Conservation (phyloP, 2,888 invertebrate species). For the Cinara cedri region DNA sequence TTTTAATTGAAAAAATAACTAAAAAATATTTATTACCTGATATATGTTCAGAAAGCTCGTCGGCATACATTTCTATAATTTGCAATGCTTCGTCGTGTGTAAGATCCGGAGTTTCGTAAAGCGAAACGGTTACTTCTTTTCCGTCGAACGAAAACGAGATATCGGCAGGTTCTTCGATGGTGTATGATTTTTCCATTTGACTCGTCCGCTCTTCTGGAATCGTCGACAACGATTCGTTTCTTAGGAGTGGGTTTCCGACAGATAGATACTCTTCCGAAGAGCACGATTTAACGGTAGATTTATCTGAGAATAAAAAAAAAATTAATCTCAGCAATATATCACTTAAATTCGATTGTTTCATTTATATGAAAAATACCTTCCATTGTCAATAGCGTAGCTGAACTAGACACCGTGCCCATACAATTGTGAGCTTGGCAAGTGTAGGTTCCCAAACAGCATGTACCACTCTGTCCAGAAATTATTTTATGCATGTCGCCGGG, state of each 20-base stretch:
- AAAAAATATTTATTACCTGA: constrained; percentile 65
- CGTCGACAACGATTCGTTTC: constrained; percentile 78
- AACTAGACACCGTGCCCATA: constrained; percentile 88
- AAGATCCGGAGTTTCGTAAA: constrained; percentile 90
- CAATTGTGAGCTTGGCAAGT: constrained; percentile 90
- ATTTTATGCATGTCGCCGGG: constrained; percentile 91
- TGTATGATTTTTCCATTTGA: constrained; percentile 75
- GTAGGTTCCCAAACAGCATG: constrained; percentile 87
- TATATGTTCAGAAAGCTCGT: constrained; percentile 87
- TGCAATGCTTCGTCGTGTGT: constrained; percentile 91
- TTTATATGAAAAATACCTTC: constrained; percentile 69
- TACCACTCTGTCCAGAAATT: constrained; percentile 87
- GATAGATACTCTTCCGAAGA: constrained; percentile 43
- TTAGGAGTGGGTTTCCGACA: constrained; percentile 15
- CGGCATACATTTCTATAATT: constrained; percentile 93
- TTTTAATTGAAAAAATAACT: no score
- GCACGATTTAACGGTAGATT: constrained; percentile 44
- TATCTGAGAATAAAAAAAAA: constrained; percentile 22
- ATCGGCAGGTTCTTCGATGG: constrained; percentile 78
- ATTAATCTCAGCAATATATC: background rate
- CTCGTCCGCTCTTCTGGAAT: constrained; percentile 90
- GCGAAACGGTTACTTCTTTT: constrained; percentile 86
- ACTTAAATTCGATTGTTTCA: background rate
- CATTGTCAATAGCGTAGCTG: constrained; percentile 84
- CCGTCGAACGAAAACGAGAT: constrained; percentile 91